Evolutionary conservation across 1,140 invertebrate genomes (phyloP).

Genomic region (Aphidius gifuensis): DNA sequence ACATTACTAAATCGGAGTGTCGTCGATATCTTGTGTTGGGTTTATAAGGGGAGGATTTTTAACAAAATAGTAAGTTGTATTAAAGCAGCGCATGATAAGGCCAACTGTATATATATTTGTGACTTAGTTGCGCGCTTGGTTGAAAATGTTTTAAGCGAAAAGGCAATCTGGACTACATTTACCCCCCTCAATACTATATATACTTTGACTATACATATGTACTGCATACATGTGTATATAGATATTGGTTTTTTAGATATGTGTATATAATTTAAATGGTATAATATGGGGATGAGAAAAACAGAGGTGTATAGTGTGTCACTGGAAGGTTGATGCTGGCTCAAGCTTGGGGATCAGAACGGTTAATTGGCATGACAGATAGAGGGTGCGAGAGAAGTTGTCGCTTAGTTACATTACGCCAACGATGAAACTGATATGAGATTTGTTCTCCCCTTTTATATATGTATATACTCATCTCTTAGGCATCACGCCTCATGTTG

Average conservation of each 20-base stretch:
- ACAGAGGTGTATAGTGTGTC: constrained; percentile 9
- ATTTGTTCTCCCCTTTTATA: constrained; percentile 22
- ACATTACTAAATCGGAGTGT: neutral
- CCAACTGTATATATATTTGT: too few species aligned
- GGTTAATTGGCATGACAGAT: constrained; percentile 51
- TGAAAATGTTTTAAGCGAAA: constrained; percentile 2
- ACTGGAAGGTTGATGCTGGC: constrained; percentile 5
- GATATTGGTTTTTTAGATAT: too few species aligned
- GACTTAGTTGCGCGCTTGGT: neutral
- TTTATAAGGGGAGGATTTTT: neutral
- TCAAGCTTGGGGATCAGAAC: constrained; percentile 32
- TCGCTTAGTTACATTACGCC: constrained; percentile 52
- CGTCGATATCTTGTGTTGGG: constrained; percentile 7
- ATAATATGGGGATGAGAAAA: neutral
- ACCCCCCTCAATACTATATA: neutral
- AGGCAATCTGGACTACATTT: neutral
- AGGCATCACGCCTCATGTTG: constrained; percentile 20
- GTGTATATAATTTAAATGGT: neutral
- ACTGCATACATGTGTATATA: too few species aligned
- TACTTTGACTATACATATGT: constrained; percentile 1
- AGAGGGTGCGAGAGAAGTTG: constrained; percentile 50
- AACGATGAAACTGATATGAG: constrained; percentile 46
- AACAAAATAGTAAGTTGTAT: constrained; percentile 13
- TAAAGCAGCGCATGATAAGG: constrained; percentile 3
- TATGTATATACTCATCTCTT: constrained; percentile 17